phyloP scores from a whole-genome alignment of 2,888 invertebrate genomes.

The Coronaproctus castanopsis region DNA sequence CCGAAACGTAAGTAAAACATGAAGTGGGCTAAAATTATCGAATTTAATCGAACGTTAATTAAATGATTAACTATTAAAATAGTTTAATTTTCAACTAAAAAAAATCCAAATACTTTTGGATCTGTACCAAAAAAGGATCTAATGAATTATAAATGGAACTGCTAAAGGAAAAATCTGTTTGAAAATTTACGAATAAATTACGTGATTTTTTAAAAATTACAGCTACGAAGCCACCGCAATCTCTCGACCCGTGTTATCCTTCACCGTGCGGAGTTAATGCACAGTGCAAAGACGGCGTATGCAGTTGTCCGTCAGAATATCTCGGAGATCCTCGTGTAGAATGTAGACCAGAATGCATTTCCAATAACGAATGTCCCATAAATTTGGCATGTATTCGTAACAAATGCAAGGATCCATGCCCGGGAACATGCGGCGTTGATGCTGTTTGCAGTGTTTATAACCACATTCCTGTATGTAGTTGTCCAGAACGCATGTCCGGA shows the following conservation, averaged over 20 bases:
- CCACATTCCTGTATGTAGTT: slow-evolving; percentile 29
- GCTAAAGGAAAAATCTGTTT: too few relatives aligned
- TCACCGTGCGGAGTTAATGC: slow-evolving; percentile 49
- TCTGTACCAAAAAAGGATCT: too few relatives aligned
- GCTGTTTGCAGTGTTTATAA: slow-evolving; percentile 26
- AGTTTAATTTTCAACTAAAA: too few relatives aligned
- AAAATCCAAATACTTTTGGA: too few relatives aligned
- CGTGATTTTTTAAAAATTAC: slow-evolving; percentile 38
- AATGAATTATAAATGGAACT: too few relatives aligned
- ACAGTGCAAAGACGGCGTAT: slow-evolving; percentile 38
- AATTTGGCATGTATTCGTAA: slow-evolving; percentile 25
- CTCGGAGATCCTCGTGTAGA: slow-evolving; percentile 40
- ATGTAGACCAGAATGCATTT: slow-evolving; percentile 24
- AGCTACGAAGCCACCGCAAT: slow-evolving; percentile 1
- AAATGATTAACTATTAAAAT: too few relatives aligned
- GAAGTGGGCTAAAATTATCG: too few relatives aligned
- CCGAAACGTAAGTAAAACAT: slow-evolving; percentile 26
- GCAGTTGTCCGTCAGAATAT: slow-evolving; percentile 48
- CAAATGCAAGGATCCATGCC: slow-evolving; percentile 26
- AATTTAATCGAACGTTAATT: too few relatives aligned
- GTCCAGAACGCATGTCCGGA: slow-evolving; percentile 28
- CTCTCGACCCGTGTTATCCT: slow-evolving; percentile 33
- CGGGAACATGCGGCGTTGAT: slow-evolving; percentile 25
- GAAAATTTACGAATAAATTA: not conserved
- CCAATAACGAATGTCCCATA: slow-evolving; percentile 24